Base-by-base conservation (phyloP, 2,797 vertebrate genomes). In the Podarcis lilfordi region DNA sequence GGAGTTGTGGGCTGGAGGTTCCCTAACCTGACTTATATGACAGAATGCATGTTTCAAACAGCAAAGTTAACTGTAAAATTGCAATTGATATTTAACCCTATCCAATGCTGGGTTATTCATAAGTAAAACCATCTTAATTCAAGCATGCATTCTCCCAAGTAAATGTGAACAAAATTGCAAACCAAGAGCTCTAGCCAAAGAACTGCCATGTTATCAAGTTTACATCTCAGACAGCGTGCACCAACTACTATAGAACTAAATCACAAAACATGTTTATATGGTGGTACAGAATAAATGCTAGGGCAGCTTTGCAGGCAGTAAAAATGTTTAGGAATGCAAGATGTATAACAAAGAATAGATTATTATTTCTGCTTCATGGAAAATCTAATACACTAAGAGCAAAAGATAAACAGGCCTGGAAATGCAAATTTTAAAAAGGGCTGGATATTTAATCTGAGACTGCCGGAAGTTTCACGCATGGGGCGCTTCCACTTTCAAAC, bases 381-480 rank as follows among this genome's bases (percentile, higher is more conserved):
- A 84, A 84, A 23, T 25, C 71, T 61, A 82, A 69, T 82, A 19
- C 13, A 19, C 25, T 9, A 76, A 76, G 15, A 85, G 40, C 25
- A 27, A 7, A 35, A 40, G 15, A 61, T n/a, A 50, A 5, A 10
- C 29, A 25, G 17, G 15, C 23, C 45, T 11, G 25, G 3, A 69
- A 27, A 8, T 29, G 45, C 5, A 19, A 64, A 21, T 17, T 13
- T 32, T 61, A 35, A n/a, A n/a, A 35, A 83, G 45, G 25, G 8
- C 4, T 43, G 79, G 13, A 92, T 61, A 29, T 64, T 21, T 23
- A 74, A 88, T 84, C 92, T 89, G 90, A 94, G 95, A 94, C 27
- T 0, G 93, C 29, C 61, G 45, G 92, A 92, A 86, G 89, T 80
- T 68, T 90, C 19, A 35, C 29, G 13, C 75, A 82, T 10, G 45